Conservation (phyloP, 2,888 invertebrate genomes). For the Ariolimax columbianus region DNA sequence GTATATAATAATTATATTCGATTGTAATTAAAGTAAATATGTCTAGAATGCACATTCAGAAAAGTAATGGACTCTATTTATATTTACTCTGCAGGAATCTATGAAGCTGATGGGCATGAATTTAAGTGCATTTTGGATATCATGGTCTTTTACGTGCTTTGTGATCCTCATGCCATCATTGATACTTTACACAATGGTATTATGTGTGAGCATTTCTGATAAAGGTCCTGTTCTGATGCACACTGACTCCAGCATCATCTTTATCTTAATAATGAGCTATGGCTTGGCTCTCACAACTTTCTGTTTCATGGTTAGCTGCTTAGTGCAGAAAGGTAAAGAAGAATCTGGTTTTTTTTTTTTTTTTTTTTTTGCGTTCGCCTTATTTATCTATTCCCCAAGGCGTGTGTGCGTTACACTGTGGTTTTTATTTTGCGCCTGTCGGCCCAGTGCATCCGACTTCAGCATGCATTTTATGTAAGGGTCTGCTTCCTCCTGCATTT, state of each 20-base stretch:
- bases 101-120: slow-evolving; percentile 93
- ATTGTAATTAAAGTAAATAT: not conserved
- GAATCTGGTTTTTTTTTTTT: no score
- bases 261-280: slow-evolving; percentile 87
- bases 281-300: slow-evolving; percentile 86
- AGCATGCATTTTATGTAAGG: no score
- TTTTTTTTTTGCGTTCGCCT: no score
- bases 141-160: slow-evolving; percentile 89
- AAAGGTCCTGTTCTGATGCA: slow-evolving; percentile 61
- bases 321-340: slow-evolving; percentile 87
- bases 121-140: slow-evolving; percentile 89
- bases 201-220: slow-evolving; percentile 63
- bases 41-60: not conserved
- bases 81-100: slow-evolving; percentile 83
- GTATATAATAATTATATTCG: not conserved
- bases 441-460: no score
- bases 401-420: no score
- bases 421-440: no score
- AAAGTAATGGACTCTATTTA: not conserved
- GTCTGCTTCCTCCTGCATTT: no score
- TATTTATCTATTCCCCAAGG: no score
- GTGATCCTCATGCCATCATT: slow-evolving; percentile 84
- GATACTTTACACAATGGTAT: slow-evolving; percentile 77
- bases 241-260: slow-evolving; percentile 83
- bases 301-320: slow-evolving; percentile 88